Evolutionary conservation across 2,888 invertebrate genomes (phyloP), one percentile per base, ranked within the genome.

Genomic region (Leptopilina myrica): DNA sequence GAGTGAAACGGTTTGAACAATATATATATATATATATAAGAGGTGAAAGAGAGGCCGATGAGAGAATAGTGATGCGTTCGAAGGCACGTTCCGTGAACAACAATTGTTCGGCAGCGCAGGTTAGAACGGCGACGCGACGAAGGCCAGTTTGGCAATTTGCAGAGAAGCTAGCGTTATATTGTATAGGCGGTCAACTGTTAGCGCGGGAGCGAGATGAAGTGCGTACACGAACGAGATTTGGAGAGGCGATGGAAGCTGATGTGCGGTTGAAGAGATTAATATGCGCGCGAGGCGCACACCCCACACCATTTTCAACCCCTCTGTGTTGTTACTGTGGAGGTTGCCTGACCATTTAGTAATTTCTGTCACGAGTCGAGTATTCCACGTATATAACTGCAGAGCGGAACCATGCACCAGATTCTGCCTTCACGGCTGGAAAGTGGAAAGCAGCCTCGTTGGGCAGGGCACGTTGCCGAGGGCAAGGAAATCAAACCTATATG

Each of bases 241-340:
- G 84, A 85, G 83, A 82, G 83, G 84, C 85, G 84, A 82, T 83
- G 84, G 87, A 86, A 86, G 88, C 87, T 88, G 91, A 90, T 90
- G 91, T 91, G 90, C 90, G 90, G 90, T 90, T 87, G 88, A 87
- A 88, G 88, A 88, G 90, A 91, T 91, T 91, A 91, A 91, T 91
- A 91, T 91, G 90, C 91, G 86, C 87, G 88, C 87, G 87, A 88
- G 88, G 89, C 87, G 85, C 86, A 80, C 86, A 84, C 66, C 81
- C 77, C 80, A 76, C 65, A 76, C 79, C 78, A 78, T 78, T 64
- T 76, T 75, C 77, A 78, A 65, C 80, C 75, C 77, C 59, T 82
- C 59, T 82, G 62, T 15, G 4, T 43, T 77, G 56, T 77, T 59
- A 78, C 76, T 59, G 56, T 86, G 81, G 79, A 66, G 83, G 49